phyloP scores from a whole-genome alignment of 2,888 invertebrate genomes.

The Conomelus anceps region DNA sequence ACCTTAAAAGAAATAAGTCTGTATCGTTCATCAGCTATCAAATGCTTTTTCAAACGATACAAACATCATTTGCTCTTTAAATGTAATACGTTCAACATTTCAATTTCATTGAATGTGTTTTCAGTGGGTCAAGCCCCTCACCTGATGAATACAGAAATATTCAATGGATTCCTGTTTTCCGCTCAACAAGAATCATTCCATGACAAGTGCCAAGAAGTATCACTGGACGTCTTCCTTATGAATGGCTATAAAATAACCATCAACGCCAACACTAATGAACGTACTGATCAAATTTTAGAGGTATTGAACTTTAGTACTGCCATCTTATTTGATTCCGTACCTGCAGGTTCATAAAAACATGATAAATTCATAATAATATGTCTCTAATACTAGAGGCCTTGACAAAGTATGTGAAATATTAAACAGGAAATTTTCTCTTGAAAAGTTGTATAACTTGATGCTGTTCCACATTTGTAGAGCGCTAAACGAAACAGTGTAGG shows the following conservation, averaged over 20 bases:
- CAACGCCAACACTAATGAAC: slow-evolving; percentile 71
- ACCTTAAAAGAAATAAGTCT: too few species aligned
- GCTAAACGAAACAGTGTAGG: too few species aligned
- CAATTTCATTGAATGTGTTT: slow-evolving; percentile 37
- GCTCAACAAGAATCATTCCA: slow-evolving; percentile 85
- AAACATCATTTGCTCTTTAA: too few species aligned
- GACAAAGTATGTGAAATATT: too few species aligned
- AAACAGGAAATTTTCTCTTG: too few species aligned
- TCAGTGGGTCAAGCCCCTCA: slow-evolving; percentile 80
- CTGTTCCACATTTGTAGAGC: too few species aligned
- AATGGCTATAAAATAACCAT: slow-evolving; percentile 80
- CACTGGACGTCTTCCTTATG: slow-evolving; percentile 75
- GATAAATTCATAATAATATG: too few species aligned
- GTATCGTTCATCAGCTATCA: too few species aligned
- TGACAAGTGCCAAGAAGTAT: slow-evolving; percentile 60
- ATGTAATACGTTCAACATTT: neutral
- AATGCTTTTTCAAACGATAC: too few species aligned
- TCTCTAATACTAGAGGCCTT: too few species aligned
- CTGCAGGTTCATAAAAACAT: neutral
- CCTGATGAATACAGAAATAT: slow-evolving; percentile 68
- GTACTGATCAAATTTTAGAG: slow-evolving; percentile 72
- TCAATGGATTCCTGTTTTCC: slow-evolving; percentile 79
- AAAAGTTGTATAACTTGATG: too few species aligned
- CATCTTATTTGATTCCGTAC: neutral
- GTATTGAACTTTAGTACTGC: slow-evolving; percentile 38